Conservation (phyloP, 2,797 vertebrate genomes). For the Coilia nasus region DNA sequence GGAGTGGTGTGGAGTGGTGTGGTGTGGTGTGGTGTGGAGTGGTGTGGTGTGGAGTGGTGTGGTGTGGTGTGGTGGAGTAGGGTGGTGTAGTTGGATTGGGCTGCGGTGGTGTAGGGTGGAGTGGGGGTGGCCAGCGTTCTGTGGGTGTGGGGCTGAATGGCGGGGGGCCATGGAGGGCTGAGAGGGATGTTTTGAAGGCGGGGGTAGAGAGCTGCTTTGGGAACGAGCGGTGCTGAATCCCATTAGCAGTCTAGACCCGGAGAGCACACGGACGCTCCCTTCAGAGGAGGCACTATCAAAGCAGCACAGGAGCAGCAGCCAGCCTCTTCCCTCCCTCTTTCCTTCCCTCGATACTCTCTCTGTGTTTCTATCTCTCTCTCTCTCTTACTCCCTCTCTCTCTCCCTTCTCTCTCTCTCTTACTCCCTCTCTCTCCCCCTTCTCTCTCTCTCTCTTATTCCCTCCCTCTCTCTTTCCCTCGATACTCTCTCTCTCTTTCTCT, state of each 20-base stretch:
- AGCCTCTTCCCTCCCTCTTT: background rate
- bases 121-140: background rate
- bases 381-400: background rate
- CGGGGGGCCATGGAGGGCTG: background rate
- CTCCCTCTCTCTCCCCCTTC: background rate
- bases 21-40: no score
- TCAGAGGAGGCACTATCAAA: constrained; percentile 9
- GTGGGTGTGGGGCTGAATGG: background rate
- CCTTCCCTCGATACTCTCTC: background rate
- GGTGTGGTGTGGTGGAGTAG: background rate
- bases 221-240: constrained; percentile 38
- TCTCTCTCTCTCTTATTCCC: background rate
- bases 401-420: background rate
- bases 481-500: background rate
- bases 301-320: background rate
- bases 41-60: background rate
- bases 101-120: background rate
- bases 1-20: no score
- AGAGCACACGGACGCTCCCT: constrained; percentile 12
- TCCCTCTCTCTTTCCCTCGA: background rate
- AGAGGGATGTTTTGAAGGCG: background rate
- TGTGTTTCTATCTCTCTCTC: background rate
- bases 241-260: constrained; percentile 44
- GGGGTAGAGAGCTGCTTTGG: background rate
- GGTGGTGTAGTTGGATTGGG: no score